Percentiles rank a stretch among this genome's conserved stretches.
These are phyloP conservation scores for Falcaria lacertinaria DNA, from an alignment of 2,888 invertebrate genomes.

Conservation along the genomic window DNA sequence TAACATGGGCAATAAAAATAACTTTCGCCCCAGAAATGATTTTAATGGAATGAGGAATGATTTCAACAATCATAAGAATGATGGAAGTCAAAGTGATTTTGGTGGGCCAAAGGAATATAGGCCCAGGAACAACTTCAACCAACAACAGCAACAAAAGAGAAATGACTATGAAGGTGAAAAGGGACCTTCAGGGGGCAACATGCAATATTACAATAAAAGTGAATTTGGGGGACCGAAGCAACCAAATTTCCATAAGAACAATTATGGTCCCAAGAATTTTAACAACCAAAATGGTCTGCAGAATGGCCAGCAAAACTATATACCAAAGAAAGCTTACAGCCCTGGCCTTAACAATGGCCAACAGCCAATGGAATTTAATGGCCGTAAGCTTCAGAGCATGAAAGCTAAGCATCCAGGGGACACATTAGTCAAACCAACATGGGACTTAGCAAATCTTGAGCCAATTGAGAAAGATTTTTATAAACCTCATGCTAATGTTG, in stretches of 20 bases:
- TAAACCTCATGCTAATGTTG: conserved; percentile 87
- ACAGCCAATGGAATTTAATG: conserved; percentile 56
- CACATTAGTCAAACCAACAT: conserved; percentile 87
- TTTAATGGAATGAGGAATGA: conserved; percentile 71
- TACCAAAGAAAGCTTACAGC: conserved; percentile 59
- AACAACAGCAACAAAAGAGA: conserved; percentile 47
- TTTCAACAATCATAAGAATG: conserved; percentile 56
- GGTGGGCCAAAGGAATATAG: conserved; percentile 70
- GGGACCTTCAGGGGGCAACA: conserved; percentile 45
- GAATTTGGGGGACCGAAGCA: conserved; percentile 75
- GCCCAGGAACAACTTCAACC: conserved; percentile 65
- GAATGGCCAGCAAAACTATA: conserved; percentile 53
- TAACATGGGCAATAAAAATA: conserved; percentile 60
- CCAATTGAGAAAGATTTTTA: conserved; percentile 96
- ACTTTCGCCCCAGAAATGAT: conserved; percentile 72
- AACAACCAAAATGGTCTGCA: conserved; percentile 49
- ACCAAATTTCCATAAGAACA: conserved; percentile 59
- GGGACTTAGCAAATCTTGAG: conserved; percentile 87
- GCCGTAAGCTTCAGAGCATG: conserved; percentile 80
- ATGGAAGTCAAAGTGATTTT: conserved; percentile 65
- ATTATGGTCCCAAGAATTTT: conserved; percentile 61
- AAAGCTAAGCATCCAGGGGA: conserved; percentile 87
- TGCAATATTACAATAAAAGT: conserved; percentile 68
- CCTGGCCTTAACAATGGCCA: conserved; percentile 42
- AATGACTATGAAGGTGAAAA: conserved; percentile 63